Percentiles rank a stretch among this genome's conserved stretches.
These are phyloP conservation scores for Antigone vipio DNA, from an alignment of 2,113 vertebrate genomes.

Conservation along the genomic window DNA sequence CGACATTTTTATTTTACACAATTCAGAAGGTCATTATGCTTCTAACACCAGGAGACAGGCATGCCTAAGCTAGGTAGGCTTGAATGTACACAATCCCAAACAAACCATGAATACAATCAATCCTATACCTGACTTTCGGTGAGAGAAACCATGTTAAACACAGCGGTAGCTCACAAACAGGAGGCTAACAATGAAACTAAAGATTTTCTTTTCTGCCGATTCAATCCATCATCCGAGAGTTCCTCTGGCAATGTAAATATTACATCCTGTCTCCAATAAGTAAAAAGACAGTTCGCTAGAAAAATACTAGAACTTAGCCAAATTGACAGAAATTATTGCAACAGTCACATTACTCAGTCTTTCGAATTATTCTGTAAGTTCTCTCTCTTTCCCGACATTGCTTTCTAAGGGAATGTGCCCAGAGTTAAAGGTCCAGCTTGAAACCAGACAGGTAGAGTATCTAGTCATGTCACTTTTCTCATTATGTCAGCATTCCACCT, in stretches of 20 bases:
- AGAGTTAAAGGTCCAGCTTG: background rate
- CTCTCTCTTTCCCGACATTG: background rate
- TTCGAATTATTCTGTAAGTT: background rate
- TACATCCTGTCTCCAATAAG: background rate
- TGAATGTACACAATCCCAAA: background rate
- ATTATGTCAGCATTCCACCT: background rate
- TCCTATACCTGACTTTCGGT: background rate
- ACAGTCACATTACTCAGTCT: background rate
- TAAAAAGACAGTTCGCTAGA: background rate
- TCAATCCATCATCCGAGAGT: background rate
- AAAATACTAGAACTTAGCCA: background rate
- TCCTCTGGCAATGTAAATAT: background rate
- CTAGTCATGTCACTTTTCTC: background rate
- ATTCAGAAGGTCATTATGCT: background rate
- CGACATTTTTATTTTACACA: background rate
- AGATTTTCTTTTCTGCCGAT: background rate
- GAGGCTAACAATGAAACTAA: background rate
- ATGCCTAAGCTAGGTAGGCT: accelerated
- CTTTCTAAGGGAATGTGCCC: background rate
- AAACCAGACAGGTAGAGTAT: background rate
- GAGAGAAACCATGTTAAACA: background rate
- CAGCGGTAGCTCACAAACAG: background rate
- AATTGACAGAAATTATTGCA: background rate
- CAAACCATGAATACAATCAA: background rate
- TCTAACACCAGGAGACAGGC: background rate